A percentile compares a stretch with the other conserved stretches of the same genome.
Conservation (phyloP, 2,888 invertebrate genomes). For the Colostygia pectinataria region DNA sequence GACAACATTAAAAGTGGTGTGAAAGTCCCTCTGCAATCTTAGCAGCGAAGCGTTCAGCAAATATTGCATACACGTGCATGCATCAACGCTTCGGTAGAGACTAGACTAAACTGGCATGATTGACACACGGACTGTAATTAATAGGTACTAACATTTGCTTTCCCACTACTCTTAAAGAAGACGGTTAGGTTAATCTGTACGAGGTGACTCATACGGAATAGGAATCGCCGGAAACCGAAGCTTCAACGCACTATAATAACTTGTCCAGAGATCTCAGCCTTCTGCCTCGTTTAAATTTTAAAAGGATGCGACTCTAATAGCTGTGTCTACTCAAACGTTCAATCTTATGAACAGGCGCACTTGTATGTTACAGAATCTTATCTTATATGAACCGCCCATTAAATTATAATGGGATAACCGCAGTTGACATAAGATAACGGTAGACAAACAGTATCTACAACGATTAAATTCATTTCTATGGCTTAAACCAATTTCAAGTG, state of each 20-base stretch:
- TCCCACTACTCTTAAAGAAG: constrained; percentile 36
- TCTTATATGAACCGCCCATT: constrained; percentile 5
- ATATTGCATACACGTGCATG: neutral
- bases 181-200: constrained; percentile 46
- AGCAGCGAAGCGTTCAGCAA: neutral
- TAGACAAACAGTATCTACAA: constrained; percentile 7
- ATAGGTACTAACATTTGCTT: constrained; percentile 38
- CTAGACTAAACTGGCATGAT: constrained; percentile 53
- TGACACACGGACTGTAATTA: constrained; percentile 52
- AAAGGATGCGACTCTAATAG: constrained; percentile 38
- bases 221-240: constrained; percentile 63
- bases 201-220: constrained; percentile 40
- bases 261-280: constrained; percentile 44
- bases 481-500: constrained; percentile 20
- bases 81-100: neutral
- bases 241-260: constrained; percentile 46
- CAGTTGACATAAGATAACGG: constrained; percentile 10
- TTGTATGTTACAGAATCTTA: constrained; percentile 42
- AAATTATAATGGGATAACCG: constrained; percentile 15
- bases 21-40: no score
- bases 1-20: no score
- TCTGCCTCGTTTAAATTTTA: constrained; percentile 48
- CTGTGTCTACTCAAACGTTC: constrained; percentile 43
- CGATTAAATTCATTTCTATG: constrained; percentile 4
- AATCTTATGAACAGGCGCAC: constrained; percentile 47